A percentile compares a stretch with the other conserved stretches of the same genome.
Evolutionary conservation across 2,113 vertebrate species (phyloP).

Genomic region (Motacilla alba): DNA sequence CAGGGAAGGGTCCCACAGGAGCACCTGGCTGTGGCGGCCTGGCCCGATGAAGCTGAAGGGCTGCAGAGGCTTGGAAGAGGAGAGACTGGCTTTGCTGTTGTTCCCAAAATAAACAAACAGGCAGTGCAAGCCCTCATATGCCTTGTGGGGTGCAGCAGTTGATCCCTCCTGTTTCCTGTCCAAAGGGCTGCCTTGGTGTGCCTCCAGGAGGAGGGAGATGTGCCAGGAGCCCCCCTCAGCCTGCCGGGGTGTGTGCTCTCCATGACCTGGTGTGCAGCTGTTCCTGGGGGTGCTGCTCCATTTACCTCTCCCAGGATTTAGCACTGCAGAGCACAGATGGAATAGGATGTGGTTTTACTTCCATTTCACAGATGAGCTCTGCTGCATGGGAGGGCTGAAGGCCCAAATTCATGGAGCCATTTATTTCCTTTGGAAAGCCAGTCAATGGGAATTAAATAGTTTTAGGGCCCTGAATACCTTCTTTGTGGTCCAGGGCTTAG

Average conservation of each 20-base stretch:
- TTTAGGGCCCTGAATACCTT: background rate
- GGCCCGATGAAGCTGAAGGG: background rate
- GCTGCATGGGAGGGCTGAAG: background rate
- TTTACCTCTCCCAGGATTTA: background rate
- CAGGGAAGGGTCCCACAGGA: background rate
- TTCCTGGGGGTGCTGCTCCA: background rate
- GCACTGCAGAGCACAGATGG: background rate
- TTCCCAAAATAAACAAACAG: background rate
- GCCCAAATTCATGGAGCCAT: background rate
- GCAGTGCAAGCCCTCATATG: background rate
- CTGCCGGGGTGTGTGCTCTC: background rate
- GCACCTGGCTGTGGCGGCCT: accelerated
- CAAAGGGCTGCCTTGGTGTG: background rate
- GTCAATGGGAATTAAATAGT: conserved; percentile 37
- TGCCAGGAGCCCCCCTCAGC: background rate
- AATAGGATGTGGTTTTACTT: background rate
- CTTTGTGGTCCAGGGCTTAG: background rate
- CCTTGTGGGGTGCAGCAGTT: accelerated
- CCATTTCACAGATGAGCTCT: background rate
- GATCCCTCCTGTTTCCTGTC: background rate
- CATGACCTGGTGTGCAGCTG: background rate
- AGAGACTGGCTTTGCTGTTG: background rate
- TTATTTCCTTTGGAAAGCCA: conserved; percentile 24
- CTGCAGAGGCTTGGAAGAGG: background rate
- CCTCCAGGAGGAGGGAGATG: background rate